Evolutionary conservation across 2,113 vertebrate genomes (phyloP).

Genomic region (Capra hircus): DNA sequence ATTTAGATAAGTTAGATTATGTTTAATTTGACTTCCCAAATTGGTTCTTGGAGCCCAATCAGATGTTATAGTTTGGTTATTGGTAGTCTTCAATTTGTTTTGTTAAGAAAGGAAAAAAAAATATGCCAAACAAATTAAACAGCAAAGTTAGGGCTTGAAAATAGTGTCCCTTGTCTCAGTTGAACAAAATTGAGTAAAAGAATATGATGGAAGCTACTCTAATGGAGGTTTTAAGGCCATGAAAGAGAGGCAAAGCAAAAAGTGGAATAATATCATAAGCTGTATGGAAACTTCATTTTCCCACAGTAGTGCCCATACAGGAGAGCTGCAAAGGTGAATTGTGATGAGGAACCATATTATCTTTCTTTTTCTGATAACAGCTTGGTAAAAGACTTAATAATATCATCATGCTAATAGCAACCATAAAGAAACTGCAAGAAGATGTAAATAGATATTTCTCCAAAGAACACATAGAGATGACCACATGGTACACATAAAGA

Average conservation of each 20-base stretch:
- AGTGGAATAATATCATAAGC: background rate
- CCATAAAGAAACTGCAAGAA: background rate
- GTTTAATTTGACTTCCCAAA: conserved; percentile 2
- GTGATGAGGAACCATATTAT: background rate
- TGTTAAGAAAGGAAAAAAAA: background rate
- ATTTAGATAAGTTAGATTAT: background rate
- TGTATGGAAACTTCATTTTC: background rate
- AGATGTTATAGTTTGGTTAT: background rate
- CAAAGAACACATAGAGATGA: background rate
- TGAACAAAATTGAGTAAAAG: background rate
- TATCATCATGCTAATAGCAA: background rate
- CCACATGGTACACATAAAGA: background rate
- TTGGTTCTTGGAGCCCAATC: background rate
- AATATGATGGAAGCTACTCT: background rate
- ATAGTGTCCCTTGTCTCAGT: background rate
- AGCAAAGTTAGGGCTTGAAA: background rate
- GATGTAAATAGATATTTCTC: background rate
- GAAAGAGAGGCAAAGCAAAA: background rate
- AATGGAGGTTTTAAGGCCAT: background rate
- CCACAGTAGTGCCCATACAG: background rate
- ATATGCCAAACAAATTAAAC: background rate
- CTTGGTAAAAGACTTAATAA: background rate
- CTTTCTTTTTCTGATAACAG: background rate
- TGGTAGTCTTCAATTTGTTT: background rate
- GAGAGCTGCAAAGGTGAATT: background rate